Base-by-base conservation (phyloP, 2,888 invertebrate species). In the Onthophagus sagittarius region DNA sequence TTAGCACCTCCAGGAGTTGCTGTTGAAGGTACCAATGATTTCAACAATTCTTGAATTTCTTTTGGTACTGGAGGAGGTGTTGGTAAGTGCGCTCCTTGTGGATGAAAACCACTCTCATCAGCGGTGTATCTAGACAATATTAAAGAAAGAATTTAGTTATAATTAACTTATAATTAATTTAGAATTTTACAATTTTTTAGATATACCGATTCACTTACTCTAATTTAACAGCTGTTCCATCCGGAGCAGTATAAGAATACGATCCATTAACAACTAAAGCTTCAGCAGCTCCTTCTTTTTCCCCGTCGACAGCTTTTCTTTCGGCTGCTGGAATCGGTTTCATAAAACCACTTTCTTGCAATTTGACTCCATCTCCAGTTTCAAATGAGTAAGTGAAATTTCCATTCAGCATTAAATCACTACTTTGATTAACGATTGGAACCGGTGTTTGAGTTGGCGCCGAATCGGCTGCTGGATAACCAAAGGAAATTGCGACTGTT, bases 61-160 rank as follows among this genome's bases (percentile, higher is more conserved):
- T 91, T 90, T 73, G 93, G 93, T 70, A 87, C 90, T 77, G 93
- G 93, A n/a, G 93, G 93, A 9, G 93, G 90, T 11, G 93, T 93
- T 5, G 93, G 93, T 76, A 93, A 84, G 86, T 93, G 93, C 15
- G 89, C 91, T 14, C 93, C 93, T 86, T 89, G 86, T 1, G 85
- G 85, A 74, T 83, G 83, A 77, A 85, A 85, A 33, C 92, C 92
- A 71, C 89, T 89, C 77, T 91, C 91, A 79, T 93, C 93, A 82
- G 93, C 93, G 73, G 93, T 53, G 39, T 53, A 53, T 11, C 39
- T 53, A 53, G 11, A 53, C 1, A 23, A 23, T 7, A 53, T 53
- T 53, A 53, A 53, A 2, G 11, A 11, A 53, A 53, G 0, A 9
- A 4, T 11, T 9, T 53, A 53, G 6, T 53, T 53, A 11, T 9